These are phyloP conservation scores for Petaurus breviceps DNA, from an alignment of 2,113 vertebrate genomes.

Conservation along the genomic window DNA sequence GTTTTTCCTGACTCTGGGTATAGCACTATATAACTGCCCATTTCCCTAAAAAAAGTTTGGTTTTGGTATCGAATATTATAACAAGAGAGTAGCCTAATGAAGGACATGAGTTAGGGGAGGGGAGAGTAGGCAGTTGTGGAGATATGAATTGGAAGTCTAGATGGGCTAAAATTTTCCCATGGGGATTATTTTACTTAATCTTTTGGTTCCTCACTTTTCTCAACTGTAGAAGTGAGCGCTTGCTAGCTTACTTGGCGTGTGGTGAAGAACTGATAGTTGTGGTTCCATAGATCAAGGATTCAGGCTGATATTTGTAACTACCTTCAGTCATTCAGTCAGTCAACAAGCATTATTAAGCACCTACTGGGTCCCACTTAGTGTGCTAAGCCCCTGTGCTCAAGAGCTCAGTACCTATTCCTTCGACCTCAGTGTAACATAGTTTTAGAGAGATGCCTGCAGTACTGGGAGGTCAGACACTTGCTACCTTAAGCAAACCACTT, in stretches of 20 bases:
- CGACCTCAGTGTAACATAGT: neutral
- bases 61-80: neutral
- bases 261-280: neutral
- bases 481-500: neutral
- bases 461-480: neutral
- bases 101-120: neutral
- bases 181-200: neutral
- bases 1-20: neutral
- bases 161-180: neutral
- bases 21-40: neutral
- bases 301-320: neutral
- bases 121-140: neutral
- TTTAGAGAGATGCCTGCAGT: neutral
- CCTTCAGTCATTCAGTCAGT: neutral
- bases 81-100: neutral
- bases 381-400: neutral
- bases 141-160: neutral
- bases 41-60: neutral
- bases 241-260: neutral
- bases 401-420: neutral
- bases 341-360: neutral
- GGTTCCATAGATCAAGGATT: neutral
- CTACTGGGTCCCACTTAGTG: neutral
- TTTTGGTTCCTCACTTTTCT: neutral
- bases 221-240: neutral